Conservation (phyloP, 1,140 invertebrate genomes). For the Camponotus vicinus region DNA sequence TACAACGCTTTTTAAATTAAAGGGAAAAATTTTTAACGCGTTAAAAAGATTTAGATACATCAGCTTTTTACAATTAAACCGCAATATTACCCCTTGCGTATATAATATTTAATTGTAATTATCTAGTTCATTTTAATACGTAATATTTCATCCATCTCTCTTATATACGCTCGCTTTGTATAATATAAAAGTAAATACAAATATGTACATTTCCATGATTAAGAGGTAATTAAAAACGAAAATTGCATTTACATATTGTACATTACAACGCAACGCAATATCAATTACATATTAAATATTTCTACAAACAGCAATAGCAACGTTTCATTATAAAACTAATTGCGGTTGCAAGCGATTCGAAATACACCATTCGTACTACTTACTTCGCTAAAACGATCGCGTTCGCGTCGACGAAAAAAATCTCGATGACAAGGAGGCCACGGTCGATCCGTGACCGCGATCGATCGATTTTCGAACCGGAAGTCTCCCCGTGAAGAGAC, state of each 20-base stretch:
- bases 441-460: conserved; percentile 17
- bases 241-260: conserved; percentile 53
- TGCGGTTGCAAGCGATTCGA: not conserved
- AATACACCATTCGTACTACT: not conserved
- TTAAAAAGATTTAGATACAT: not conserved
- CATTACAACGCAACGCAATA: conserved; percentile 13
- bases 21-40: not conserved
- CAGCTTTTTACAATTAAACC: not conserved
- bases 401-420: not conserved
- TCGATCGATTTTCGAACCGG: conserved; percentile 30
- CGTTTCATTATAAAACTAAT: conserved; percentile 49
- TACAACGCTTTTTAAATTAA: not conserved
- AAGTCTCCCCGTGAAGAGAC: conserved; percentile 10
- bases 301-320: conserved; percentile 28
- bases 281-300: conserved; percentile 44
- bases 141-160: not conserved
- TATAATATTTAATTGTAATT: conserved; percentile 17
- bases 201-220: conserved; percentile 12
- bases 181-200: conserved; percentile 16
- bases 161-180: not conserved
- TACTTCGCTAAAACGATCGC: conserved; percentile 7
- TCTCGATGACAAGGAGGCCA: not conserved
- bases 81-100: not conserved
- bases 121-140: not conserved
- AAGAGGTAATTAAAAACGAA: conserved; percentile 37